phyloP scores from a whole-genome alignment of 2,113 vertebrate genomes.

The Echinops telfairi region DNA sequence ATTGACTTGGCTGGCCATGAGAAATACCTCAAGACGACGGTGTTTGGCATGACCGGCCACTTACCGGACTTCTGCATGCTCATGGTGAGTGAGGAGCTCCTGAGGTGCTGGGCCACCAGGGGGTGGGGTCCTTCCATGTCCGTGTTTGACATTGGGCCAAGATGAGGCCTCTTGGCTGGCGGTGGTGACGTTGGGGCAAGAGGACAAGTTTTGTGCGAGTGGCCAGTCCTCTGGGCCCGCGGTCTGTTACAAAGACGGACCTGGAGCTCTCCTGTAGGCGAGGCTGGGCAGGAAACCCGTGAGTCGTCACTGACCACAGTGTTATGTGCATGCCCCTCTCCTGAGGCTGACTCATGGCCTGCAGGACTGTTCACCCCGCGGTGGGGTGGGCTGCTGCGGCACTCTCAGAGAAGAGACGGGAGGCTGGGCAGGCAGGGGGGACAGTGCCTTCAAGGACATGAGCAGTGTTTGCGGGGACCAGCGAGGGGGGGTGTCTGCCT shows the following conservation, averaged over 20 bases:
- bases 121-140: too few species aligned
- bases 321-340: background rate
- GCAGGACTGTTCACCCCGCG: conserved; percentile 32
- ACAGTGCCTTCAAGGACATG: background rate
- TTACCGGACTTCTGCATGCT: conserved; percentile 99
- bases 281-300: background rate
- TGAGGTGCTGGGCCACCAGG: too few species aligned
- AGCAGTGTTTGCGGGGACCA: background rate
- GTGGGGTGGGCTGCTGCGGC: background rate
- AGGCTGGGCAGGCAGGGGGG: background rate
- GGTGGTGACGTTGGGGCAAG: background rate
- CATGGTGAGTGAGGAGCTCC: conserved; percentile 89
- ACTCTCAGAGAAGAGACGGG: background rate
- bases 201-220: background rate
- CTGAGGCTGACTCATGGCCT: background rate
- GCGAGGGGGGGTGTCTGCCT: too few species aligned
- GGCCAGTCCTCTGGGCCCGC: background rate
- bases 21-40: conserved; percentile 99
- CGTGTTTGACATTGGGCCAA: background rate
- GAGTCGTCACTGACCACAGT: background rate
- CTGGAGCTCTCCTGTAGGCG: background rate
- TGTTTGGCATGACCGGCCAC: conserved; percentile 99
- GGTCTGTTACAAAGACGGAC: background rate
- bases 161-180: background rate
- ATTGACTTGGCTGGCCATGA: conserved; percentile 98